These are phyloP conservation scores for Ammodytes dubius DNA, from an alignment of 2,113 vertebrate genomes.

Conservation along the genomic window DNA sequence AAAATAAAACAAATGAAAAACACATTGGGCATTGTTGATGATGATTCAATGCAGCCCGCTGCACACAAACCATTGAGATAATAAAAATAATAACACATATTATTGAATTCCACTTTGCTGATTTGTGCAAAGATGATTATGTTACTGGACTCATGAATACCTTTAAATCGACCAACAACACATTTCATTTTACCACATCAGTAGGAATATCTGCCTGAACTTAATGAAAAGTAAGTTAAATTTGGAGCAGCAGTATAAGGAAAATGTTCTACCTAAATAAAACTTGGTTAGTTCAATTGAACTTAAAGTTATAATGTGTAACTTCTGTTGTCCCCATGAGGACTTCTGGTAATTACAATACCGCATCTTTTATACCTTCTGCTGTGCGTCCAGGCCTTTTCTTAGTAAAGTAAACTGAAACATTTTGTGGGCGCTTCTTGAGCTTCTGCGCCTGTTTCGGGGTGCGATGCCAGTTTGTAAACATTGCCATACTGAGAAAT, in stretches of 20 bases:
- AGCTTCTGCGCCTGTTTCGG: too few relatives aligned
- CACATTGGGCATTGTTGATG: not conserved
- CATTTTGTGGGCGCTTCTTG: too few relatives aligned
- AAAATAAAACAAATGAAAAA: constrained; percentile 57
- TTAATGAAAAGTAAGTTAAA: not conserved
- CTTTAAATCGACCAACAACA: not conserved
- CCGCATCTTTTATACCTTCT: not conserved
- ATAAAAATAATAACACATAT: too few relatives aligned
- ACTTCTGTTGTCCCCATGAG: too few relatives aligned
- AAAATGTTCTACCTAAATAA: not conserved
- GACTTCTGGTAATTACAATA: not conserved
- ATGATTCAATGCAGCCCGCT: not conserved
- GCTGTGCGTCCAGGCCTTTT: too few relatives aligned
- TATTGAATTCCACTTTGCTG: not conserved
- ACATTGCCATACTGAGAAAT: too few relatives aligned
- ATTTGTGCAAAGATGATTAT: too few relatives aligned
- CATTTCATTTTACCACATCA: not conserved
- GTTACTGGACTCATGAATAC: not conserved
- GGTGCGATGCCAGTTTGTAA: too few relatives aligned
- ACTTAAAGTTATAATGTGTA: too few relatives aligned
- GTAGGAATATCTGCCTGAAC: not conserved
- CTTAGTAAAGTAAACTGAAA: too few relatives aligned
- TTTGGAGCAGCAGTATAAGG: not conserved
- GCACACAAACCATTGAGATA: not conserved
- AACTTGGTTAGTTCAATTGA: too few relatives aligned